A percentile compares a stretch with the other conserved stretches of the same genome.
These are phyloP conservation scores for Tenthredo distinguenda DNA, from an alignment of 2,888 invertebrate genomes.

Conservation along the genomic window DNA sequence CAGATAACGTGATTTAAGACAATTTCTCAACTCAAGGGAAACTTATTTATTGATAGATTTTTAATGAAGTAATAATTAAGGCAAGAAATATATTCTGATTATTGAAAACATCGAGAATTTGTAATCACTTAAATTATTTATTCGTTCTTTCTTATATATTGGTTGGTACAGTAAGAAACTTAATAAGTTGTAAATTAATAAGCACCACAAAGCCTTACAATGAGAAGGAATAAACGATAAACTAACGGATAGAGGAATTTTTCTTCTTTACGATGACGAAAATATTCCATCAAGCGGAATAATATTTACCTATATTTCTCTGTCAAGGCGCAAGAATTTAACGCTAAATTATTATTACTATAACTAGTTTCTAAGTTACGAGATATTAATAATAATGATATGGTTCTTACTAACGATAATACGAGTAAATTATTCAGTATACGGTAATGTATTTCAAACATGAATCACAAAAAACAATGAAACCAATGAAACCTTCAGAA, in stretches of 20 bases:
- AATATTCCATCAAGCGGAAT: slow-evolving; percentile 46
- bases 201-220: slow-evolving; percentile 53
- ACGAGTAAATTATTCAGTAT: slow-evolving; percentile 64
- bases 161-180: slow-evolving; percentile 54
- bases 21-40: background rate
- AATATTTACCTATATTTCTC: background rate
- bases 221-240: slow-evolving; percentile 38
- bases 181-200: slow-evolving; percentile 53
- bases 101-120: background rate
- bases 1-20: background rate
- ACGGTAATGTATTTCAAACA: slow-evolving; percentile 25
- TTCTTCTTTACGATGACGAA: slow-evolving; percentile 32
- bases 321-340: slow-evolving; percentile 33
- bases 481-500: slow-evolving; percentile 19
- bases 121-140: slow-evolving; percentile 52
- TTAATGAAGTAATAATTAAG: background rate
- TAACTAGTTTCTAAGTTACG: slow-evolving; percentile 68
- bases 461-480: slow-evolving; percentile 43
- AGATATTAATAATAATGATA: slow-evolving; percentile 71
- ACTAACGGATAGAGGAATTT: slow-evolving; percentile 32
- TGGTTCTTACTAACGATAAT: slow-evolving; percentile 71
- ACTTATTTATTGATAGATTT: no score
- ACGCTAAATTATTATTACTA: slow-evolving; percentile 57
- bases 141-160: slow-evolving; percentile 53
- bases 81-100: background rate